These are phyloP conservation scores for Pelosia muscerda DNA, from an alignment of 2,888 invertebrate genomes.

Conservation along the genomic window DNA sequence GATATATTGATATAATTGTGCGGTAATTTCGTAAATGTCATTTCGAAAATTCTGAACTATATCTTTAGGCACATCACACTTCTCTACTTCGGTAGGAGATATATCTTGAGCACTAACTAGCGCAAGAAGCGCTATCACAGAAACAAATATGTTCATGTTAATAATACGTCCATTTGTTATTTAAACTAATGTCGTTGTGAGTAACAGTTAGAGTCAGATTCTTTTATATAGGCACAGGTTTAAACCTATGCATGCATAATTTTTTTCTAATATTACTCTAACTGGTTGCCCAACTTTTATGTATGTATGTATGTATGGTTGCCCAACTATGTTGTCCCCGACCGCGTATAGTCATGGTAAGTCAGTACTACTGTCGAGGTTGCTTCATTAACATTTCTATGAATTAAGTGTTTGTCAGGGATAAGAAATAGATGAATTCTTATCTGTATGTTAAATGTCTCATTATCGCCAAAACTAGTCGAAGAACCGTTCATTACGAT, in stretches of 20 bases:
- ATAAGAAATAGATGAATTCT: not conserved
- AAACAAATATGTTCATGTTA: conserved; percentile 4
- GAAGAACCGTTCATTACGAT: not conserved
- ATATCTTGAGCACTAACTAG: conserved; percentile 1
- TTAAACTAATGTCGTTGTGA: not conserved
- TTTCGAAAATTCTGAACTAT: conserved; percentile 7
- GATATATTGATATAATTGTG: conserved; percentile 1
- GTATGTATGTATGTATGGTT: no score
- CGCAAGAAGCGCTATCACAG: conserved; percentile 10
- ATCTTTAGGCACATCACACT: conserved; percentile 5
- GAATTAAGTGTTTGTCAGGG: not conserved
- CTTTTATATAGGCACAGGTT: conserved; percentile 2
- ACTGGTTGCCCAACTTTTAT: not conserved
- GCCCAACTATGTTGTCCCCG: not conserved
- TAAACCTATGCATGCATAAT: not conserved
- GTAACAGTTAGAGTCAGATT: not conserved
- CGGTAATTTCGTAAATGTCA: conserved; percentile 8
- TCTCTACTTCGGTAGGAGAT: not conserved
- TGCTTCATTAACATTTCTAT: not conserved
- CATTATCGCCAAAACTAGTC: not conserved
- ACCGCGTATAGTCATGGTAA: not conserved
- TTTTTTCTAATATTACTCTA: not conserved
- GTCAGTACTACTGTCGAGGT: not conserved
- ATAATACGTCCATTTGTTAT: conserved; percentile 2
- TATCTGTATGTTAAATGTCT: conserved; percentile 1